phyloP scores from a whole-genome alignment of 2,113 vertebrate genomes.

The Peromyscus leucopus region DNA sequence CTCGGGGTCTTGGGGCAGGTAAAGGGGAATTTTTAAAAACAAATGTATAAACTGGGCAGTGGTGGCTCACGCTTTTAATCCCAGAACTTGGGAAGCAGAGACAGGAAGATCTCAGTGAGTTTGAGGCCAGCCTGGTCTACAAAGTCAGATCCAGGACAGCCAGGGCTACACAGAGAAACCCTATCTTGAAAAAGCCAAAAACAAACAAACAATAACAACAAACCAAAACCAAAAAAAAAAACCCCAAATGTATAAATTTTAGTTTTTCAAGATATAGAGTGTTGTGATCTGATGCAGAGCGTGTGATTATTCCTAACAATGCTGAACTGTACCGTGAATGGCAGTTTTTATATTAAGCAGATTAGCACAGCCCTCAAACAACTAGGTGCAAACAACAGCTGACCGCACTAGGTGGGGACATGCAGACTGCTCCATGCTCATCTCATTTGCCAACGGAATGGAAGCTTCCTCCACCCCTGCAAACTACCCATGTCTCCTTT shows the following conservation, averaged over 20 bases:
- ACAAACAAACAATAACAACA: too few species aligned
- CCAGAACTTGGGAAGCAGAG: too few species aligned
- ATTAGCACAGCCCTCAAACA: neutral
- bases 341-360: neutral
- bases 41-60: neutral
- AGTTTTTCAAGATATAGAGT: neutral
- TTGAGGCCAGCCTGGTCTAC: too few species aligned
- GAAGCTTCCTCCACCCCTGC: rapidly evolving
- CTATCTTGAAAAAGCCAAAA: too few species aligned
- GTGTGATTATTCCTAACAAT: too few species aligned
- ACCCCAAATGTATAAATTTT: neutral
- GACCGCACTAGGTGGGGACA: rapidly evolving
- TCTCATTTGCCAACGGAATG: neutral
- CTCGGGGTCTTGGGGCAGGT: neutral
- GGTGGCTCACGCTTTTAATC: too few species aligned
- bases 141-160: too few species aligned
- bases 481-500: neutral
- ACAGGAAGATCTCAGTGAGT: too few species aligned
- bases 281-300: neutral
- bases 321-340: neutral
- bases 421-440: neutral
- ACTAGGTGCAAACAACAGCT: neutral
- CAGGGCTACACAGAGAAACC: too few species aligned
- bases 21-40: neutral
- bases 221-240: too few species aligned